Evolutionary conservation across 2,797 vertebrate genomes (phyloP).

Genomic region (Microctenopoma stevenorrisi): DNA sequence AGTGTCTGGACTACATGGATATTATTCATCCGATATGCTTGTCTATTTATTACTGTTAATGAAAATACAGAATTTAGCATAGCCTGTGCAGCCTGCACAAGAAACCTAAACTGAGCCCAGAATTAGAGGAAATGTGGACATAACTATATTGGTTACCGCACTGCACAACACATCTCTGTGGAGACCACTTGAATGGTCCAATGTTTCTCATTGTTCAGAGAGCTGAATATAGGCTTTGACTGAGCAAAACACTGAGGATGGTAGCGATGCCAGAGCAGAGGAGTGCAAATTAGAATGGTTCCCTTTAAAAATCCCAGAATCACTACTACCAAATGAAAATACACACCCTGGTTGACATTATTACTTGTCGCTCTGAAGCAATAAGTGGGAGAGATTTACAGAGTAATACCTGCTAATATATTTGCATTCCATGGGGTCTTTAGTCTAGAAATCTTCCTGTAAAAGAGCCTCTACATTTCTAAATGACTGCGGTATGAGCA

Average conservation of each 20-base stretch:
- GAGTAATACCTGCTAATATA: slow-evolving; percentile 50
- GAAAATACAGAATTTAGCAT: slow-evolving; percentile 29
- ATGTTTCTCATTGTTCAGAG: slow-evolving; percentile 32
- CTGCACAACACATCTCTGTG: slow-evolving; percentile 28
- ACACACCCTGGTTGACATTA: slow-evolving; percentile 33
- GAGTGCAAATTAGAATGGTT: slow-evolving; percentile 34
- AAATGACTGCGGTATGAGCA: slow-evolving; percentile 33
- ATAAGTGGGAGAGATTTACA: slow-evolving; percentile 55
- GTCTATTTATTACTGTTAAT: slow-evolving; percentile 20
- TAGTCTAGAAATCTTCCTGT: slow-evolving; percentile 32
- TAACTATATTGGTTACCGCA: slow-evolving; percentile 32
- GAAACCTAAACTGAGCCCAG: slow-evolving; percentile 17
- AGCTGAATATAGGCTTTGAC: slow-evolving; percentile 43
- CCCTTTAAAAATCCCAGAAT: slow-evolving; percentile 36
- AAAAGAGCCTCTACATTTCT: slow-evolving; percentile 38
- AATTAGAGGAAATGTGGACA: slow-evolving; percentile 46
- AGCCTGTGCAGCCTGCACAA: background rate
- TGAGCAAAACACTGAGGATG: slow-evolving; percentile 33
- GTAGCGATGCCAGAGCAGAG: background rate
- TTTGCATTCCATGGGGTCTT: slow-evolving; percentile 29
- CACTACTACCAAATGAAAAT: slow-evolving; percentile 30
- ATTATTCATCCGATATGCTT: slow-evolving; percentile 35
- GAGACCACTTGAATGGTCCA: slow-evolving; percentile 34
- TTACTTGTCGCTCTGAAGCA: slow-evolving; percentile 35
- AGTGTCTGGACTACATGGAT: slow-evolving; percentile 43